A percentile compares a stretch with the other conserved stretches of the same genome.
phyloP scores from a whole-genome alignment of 2,888 invertebrate genomes.

The Ochropleura plecta region DNA sequence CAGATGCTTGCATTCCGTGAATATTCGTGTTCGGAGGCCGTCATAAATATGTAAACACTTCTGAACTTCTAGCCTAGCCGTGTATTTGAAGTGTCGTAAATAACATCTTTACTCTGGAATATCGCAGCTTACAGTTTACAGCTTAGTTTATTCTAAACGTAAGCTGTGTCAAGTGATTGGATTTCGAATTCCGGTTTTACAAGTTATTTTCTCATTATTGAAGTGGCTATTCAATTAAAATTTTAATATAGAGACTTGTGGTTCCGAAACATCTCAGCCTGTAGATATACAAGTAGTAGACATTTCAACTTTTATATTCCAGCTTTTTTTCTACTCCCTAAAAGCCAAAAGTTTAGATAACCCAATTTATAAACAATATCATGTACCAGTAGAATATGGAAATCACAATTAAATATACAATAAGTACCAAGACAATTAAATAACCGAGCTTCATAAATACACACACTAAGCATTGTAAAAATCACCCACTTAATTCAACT shows the following conservation, averaged over 20 bases:
- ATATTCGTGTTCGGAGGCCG: conserved; percentile 55
- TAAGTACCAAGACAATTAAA: background rate
- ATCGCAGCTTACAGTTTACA: conserved; percentile 4
- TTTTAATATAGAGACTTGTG: background rate
- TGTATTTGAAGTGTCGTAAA: conserved; percentile 42
- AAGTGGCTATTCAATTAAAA: background rate
- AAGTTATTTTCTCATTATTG: background rate
- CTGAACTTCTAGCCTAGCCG: conserved; percentile 44
- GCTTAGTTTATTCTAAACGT: conserved; percentile 10
- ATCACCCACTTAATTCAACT: conserved; percentile 28
- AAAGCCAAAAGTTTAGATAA: background rate
- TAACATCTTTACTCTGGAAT: conserved; percentile 34
- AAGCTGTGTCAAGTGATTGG: conserved; percentile 9
- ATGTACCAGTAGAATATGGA: background rate
- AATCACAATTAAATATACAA: background rate
- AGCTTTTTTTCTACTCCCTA: background rate
- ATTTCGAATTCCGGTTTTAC: background rate
- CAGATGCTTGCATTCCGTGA: conserved; percentile 56
- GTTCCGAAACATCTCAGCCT: background rate
- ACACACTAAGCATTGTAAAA: conserved; percentile 16
- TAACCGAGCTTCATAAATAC: background rate
- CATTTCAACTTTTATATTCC: background rate
- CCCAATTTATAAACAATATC: background rate
- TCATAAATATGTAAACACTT: conserved; percentile 61
- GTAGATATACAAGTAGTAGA: background rate